phyloP scores from a whole-genome alignment of 2,113 vertebrate genomes.

The Paralichthys olivaceus region DNA sequence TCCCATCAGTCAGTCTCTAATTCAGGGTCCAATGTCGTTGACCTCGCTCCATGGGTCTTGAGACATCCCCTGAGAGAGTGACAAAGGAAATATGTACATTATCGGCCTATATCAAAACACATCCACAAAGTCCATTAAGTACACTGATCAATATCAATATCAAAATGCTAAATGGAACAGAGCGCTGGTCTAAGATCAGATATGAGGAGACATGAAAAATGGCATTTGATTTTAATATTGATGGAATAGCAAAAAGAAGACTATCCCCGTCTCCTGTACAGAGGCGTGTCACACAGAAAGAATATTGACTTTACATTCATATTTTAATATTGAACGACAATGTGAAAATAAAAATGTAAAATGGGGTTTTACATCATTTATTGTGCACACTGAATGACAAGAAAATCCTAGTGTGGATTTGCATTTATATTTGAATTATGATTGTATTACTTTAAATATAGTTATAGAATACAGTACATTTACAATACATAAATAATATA shows the following conservation, averaged over 20 bases:
- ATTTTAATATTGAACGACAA: background rate
- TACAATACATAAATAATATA: slow-evolving; percentile 11
- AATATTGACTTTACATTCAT: slow-evolving; percentile 4
- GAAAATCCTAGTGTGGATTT: background rate
- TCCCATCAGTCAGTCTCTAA: no score
- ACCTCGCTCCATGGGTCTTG: no score
- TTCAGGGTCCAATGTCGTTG: no score
- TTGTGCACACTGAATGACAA: background rate
- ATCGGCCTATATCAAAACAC: no score
- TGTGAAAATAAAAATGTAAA: background rate
- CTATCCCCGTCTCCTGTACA: no score
- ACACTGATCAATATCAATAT: no score
- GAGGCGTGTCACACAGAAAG: background rate
- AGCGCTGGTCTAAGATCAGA: no score
- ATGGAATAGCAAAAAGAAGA: background rate
- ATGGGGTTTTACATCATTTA: background rate
- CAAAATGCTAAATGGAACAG: no score
- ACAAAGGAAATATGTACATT: no score
- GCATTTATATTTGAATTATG: background rate
- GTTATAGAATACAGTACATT: slow-evolving; percentile 35
- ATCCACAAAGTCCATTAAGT: no score
- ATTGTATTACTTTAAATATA: background rate
- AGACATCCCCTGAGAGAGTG: no score
- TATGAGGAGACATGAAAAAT: background rate
- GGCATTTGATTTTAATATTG: background rate